Conservation (phyloP, 2,797 vertebrate species). For the Enteromius argenteus region DNA sequence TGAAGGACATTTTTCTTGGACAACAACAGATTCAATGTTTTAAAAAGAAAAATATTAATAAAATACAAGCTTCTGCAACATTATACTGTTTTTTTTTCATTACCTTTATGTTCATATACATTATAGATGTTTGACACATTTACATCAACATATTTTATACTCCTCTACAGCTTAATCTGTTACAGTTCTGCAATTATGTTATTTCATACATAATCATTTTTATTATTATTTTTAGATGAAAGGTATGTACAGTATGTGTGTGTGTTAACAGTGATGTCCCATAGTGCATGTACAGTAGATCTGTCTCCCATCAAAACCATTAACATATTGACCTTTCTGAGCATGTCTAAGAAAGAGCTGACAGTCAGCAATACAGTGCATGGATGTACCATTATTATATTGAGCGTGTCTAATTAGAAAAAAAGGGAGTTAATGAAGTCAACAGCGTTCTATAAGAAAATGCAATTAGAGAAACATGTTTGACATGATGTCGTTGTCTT, state of each 20-base stretch:
- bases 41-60: not conserved
- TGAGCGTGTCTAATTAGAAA: not conserved
- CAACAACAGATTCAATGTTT: not conserved
- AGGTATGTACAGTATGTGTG: not conserved
- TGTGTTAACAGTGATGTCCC: not conserved
- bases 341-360: not conserved
- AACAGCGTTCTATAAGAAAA: not conserved
- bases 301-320: not conserved
- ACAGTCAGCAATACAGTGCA: not conserved
- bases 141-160: not conserved
- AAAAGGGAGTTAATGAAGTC: not conserved
- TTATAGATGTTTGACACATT: not conserved
- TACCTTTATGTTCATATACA: not conserved
- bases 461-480: not conserved
- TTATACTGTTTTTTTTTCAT: not conserved
- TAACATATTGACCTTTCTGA: conserved; percentile 12
- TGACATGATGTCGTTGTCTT: conserved; percentile 11
- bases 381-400: not conserved
- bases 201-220: not conserved
- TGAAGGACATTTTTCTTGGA: not conserved
- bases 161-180: not conserved
- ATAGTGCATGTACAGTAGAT: not conserved
- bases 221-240: not conserved
- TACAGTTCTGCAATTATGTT: not conserved
- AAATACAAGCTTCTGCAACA: not conserved